A percentile compares a stretch with the other conserved stretches of the same genome.
Evolutionary conservation across 1,140 invertebrate genomes (phyloP).

Genomic region (Dendrolimus punctatus): DNA sequence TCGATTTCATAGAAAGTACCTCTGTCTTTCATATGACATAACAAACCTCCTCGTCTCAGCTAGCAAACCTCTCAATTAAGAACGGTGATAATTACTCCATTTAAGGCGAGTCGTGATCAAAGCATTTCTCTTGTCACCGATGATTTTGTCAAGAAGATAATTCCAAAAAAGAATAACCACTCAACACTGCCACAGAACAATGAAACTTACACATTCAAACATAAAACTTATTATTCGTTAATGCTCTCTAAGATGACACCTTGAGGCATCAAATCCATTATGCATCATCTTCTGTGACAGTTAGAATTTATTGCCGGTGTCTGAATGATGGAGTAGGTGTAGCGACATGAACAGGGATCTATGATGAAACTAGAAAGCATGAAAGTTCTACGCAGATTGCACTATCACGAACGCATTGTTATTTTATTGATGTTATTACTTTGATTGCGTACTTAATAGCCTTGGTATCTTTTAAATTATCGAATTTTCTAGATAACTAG

Average conservation of each 20-base stretch:
- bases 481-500: too few relatives aligned
- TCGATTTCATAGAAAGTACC: too few relatives aligned
- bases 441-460: too few relatives aligned
- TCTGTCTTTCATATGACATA: too few relatives aligned
- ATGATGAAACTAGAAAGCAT: conserved; percentile 29
- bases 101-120: conserved; percentile 5
- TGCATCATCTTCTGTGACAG: conserved; percentile 50
- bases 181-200: conserved; percentile 2
- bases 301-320: conserved; percentile 49
- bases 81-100: background rate
- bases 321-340: conserved; percentile 34
- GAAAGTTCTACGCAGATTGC: conserved; percentile 15
- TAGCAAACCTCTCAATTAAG: too few relatives aligned
- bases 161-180: conserved; percentile 3
- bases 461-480: too few relatives aligned
- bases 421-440: background rate
- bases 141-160: conserved; percentile 5
- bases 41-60: too few relatives aligned
- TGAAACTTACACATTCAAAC: conserved; percentile 8
- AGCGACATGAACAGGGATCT: conserved; percentile 15
- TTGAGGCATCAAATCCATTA: conserved; percentile 40
- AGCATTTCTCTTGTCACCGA: conserved; percentile 3
- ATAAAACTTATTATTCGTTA: conserved; percentile 8
- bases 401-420: conserved; percentile 12
- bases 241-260: conserved; percentile 13